These are phyloP conservation scores for Mystacides longicornis DNA, from an alignment of 2,888 invertebrate genomes.

Conservation along the genomic window DNA sequence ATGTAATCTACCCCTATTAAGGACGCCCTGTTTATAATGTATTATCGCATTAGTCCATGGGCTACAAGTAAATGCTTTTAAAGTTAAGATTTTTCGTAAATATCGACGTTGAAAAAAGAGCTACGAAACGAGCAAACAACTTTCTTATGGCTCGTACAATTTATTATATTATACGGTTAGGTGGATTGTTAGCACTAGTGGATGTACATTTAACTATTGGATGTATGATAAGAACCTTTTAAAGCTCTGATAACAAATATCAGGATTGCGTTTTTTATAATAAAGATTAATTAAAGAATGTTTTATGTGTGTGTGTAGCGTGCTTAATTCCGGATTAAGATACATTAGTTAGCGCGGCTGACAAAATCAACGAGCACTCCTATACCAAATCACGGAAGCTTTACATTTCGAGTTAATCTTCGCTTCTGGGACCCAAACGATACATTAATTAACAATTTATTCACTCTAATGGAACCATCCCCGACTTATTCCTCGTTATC, in stretches of 20 bases:
- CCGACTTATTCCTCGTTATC: background rate
- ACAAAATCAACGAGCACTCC: constrained; percentile 15
- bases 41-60: constrained; percentile 24
- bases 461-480: constrained; percentile 7
- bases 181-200: too few species aligned
- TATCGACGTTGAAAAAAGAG: too few species aligned
- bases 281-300: too few species aligned
- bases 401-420: constrained; percentile 8
- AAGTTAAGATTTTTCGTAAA: background rate
- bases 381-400: constrained; percentile 9
- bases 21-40: constrained; percentile 23
- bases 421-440: constrained; percentile 9
- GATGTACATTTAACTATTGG: too few species aligned
- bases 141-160: too few species aligned
- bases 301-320: too few species aligned
- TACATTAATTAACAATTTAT: constrained; percentile 17
- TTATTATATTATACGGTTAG: too few species aligned
- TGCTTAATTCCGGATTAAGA: constrained; percentile 3
- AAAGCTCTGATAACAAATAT: too few species aligned
- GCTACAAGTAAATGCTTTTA: background rate
- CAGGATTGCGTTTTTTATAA: too few species aligned
- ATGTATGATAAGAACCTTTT: too few species aligned
- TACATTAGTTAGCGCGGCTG: constrained; percentile 11
- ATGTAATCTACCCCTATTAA: constrained; percentile 24
- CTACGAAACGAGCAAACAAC: too few species aligned